Percentiles rank a stretch among this genome's conserved stretches.
These are phyloP conservation scores for Rhinichthys osculus DNA, from an alignment of 2,797 vertebrate species.

Conservation along the genomic window DNA sequence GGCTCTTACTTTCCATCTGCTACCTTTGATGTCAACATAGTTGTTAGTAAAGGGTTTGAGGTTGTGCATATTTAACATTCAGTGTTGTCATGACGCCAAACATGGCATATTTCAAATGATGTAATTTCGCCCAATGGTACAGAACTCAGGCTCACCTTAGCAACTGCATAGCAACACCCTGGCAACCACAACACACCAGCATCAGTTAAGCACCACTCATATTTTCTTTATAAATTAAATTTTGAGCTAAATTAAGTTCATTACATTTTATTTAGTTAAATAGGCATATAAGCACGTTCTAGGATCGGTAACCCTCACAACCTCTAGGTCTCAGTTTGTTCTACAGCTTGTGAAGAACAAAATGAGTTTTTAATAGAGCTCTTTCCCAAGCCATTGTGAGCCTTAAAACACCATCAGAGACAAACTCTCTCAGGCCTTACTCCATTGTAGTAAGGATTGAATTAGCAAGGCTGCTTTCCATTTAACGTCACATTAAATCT, in stretches of 20 bases:
- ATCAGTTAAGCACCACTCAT: neutral
- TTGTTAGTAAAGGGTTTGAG: neutral
- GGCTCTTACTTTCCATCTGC: conserved; percentile 4
- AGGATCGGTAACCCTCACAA: neutral
- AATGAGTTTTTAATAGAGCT: conserved; percentile 39
- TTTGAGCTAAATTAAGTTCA: neutral
- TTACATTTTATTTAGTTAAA: neutral
- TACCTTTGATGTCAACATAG: neutral
- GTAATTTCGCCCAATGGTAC: neutral
- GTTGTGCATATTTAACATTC: neutral
- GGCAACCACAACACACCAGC: neutral
- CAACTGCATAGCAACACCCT: neutral
- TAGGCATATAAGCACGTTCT: neutral
- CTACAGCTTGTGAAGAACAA: conserved; percentile 1
- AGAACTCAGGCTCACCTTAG: neutral
- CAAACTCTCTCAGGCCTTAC: conserved; percentile 18
- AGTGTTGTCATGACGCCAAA: neutral
- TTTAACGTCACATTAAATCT: conserved; percentile 51
- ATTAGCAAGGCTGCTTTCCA: conserved; percentile 49
- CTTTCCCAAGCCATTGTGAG: conserved; percentile 14
- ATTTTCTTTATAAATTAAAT: neutral
- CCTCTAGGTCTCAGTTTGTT: neutral
- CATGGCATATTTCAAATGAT: neutral
- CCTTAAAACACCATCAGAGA: conserved; percentile 41
- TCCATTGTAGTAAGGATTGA: conserved; percentile 31